Conservation (phyloP, 2,113 vertebrate species). For the Telmatochromis brichardi region DNA sequence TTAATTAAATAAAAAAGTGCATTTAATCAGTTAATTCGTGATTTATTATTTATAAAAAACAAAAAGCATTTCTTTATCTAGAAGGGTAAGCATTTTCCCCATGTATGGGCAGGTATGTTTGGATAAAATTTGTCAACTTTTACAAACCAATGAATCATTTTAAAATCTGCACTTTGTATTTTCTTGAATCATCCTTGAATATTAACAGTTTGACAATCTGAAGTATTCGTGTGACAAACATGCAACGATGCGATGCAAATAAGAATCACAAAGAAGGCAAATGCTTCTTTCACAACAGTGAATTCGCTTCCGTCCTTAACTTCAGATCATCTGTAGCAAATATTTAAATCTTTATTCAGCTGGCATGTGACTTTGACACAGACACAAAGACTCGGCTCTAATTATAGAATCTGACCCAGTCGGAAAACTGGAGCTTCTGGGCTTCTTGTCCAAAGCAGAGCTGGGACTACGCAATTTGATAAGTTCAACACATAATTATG, state of each 20-base stretch:
- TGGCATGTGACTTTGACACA: not conserved
- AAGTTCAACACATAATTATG: not conserved
- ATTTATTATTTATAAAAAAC: not conserved
- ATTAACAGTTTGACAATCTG: not conserved
- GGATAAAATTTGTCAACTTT: not conserved
- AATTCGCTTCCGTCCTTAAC: not conserved
- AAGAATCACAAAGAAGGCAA: not conserved
- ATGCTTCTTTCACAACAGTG: not conserved
- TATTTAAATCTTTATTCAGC: not conserved
- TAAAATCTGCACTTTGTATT: not conserved
- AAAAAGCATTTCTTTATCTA: not conserved
- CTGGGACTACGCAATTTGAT: not conserved
- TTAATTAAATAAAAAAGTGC: not conserved
- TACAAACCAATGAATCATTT: not conserved
- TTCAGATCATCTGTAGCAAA: not conserved
- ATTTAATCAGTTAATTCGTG: not conserved
- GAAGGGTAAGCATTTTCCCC: not conserved
- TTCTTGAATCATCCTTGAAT: not conserved
- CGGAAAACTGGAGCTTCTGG: not conserved
- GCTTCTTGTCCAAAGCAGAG: not conserved
- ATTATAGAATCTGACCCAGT: not conserved
- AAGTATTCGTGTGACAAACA: not conserved
- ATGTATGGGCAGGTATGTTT: not conserved
- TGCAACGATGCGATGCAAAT: rapidly evolving
- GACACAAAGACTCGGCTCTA: not conserved